Percentiles rank a stretch among this genome's conserved stretches.
Conservation (phyloP, 2,888 invertebrate species). For the Lepidocyrtinus sp. region DNA sequence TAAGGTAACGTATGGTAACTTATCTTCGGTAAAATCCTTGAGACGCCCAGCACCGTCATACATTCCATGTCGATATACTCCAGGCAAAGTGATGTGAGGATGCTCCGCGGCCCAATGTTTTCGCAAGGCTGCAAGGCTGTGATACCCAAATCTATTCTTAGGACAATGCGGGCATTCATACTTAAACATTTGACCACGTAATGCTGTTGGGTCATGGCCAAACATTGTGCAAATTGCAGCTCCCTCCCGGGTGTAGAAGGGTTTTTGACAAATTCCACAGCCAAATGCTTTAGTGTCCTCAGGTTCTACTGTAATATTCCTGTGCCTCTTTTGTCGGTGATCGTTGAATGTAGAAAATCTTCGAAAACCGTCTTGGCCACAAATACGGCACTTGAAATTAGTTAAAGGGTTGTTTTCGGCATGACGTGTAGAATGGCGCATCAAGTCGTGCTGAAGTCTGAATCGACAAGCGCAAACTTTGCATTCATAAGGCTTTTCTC, state of each 20-base stretch:
- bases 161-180: conserved; percentile 21
- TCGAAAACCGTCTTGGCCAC: conserved; percentile 1
- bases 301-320: background rate
- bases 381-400: conserved; percentile 13
- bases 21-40: background rate
- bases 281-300: conserved; percentile 24
- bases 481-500: conserved; percentile 7
- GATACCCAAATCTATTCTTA: background rate
- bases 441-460: background rate
- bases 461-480: background rate
- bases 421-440: background rate
- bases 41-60: background rate
- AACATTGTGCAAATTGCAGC: conserved; percentile 24
- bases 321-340: background rate
- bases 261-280: conserved; percentile 30
- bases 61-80: background rate
- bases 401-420: background rate
- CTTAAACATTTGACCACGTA: conserved; percentile 23
- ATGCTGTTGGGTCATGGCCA: conserved; percentile 22
- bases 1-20: background rate
- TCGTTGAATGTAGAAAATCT: background rate
- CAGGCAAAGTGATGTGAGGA: background rate
- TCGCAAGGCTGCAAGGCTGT: conserved; percentile 15
- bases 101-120: conserved; percentile 11
- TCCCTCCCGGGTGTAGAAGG: conserved; percentile 22